Evolutionary conservation across 2,113 vertebrate genomes (phyloP).

Genomic region (Chauna torquata): DNA sequence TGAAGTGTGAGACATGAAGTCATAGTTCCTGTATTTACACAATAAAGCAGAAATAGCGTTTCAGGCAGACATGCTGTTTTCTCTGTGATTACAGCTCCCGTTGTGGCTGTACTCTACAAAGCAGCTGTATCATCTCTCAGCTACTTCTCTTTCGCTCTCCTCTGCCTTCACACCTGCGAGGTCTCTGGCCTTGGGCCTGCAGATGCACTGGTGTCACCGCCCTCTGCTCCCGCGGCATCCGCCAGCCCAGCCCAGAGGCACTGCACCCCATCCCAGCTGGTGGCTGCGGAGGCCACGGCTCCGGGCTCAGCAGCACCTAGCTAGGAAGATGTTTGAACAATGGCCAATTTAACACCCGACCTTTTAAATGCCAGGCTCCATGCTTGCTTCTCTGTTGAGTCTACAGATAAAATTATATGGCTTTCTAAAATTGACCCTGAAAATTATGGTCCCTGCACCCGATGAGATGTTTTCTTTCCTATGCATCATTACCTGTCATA

Average conservation of each 20-base stretch:
- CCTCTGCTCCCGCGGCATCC: not conserved
- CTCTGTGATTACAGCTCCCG: not conserved
- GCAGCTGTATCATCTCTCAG: not conserved
- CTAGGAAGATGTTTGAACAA: not conserved
- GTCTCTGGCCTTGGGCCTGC: not conserved
- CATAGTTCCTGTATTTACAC: slow-evolving; percentile 48
- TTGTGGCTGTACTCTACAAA: not conserved
- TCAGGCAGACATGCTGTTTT: slow-evolving; percentile 46
- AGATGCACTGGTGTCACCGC: fast-evolving
- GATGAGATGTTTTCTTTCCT: not conserved
- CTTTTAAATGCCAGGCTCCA: not conserved
- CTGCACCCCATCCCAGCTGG: fast-evolving
- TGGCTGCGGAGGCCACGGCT: not conserved
- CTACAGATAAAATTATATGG: not conserved
- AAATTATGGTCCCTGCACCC: not conserved
- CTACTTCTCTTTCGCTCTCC: not conserved
- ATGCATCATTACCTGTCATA: not conserved
- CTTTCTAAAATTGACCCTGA: not conserved
- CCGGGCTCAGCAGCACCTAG: not conserved
- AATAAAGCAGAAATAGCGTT: slow-evolving; percentile 47
- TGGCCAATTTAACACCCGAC: not conserved
- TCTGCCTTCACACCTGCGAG: not conserved
- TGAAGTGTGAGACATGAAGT: slow-evolving; percentile 14
- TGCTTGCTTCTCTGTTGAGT: not conserved
- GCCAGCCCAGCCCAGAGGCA: not conserved